phyloP scores from a whole-genome alignment of 2,888 invertebrate genomes.

The Meteorus colon region DNA sequence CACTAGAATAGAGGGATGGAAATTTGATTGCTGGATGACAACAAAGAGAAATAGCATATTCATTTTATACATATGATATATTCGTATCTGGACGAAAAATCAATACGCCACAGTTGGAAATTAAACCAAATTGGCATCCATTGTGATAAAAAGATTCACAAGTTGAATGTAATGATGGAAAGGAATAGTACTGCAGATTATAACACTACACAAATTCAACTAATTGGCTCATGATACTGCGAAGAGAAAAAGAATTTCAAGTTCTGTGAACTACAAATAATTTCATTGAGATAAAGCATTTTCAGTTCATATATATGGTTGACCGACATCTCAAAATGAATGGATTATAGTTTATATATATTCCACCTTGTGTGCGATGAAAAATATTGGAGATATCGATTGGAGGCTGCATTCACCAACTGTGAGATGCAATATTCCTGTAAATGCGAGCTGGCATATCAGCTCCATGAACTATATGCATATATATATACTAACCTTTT shows the following conservation, averaged over 20 bases:
- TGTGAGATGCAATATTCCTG: slow-evolving; percentile 25
- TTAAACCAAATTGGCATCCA: not conserved
- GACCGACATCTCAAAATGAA: slow-evolving; percentile 1
- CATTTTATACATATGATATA: too few species aligned
- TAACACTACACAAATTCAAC: not conserved
- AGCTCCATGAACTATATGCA: not conserved
- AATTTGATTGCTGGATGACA: too few species aligned
- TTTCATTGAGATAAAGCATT: not conserved
- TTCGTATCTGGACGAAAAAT: not conserved
- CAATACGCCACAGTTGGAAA: not conserved
- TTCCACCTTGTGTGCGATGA: not conserved
- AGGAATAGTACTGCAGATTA: not conserved
- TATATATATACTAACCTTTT: not conserved
- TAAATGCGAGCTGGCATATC: slow-evolving; percentile 1
- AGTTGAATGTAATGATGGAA: not conserved
- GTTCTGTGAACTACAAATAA: not conserved
- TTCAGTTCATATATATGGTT: not conserved
- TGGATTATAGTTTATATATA: not conserved
- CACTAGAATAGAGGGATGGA: too few species aligned
- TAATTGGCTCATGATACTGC: not conserved
- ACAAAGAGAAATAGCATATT: too few species aligned
- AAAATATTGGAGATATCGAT: slow-evolving; percentile 24
- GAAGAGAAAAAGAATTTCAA: not conserved
- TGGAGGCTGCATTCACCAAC: slow-evolving; percentile 3
- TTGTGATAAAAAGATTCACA: not conserved